Base-by-base conservation (phyloP, 2,888 invertebrate genomes). In the Nomada ruficornis region DNA sequence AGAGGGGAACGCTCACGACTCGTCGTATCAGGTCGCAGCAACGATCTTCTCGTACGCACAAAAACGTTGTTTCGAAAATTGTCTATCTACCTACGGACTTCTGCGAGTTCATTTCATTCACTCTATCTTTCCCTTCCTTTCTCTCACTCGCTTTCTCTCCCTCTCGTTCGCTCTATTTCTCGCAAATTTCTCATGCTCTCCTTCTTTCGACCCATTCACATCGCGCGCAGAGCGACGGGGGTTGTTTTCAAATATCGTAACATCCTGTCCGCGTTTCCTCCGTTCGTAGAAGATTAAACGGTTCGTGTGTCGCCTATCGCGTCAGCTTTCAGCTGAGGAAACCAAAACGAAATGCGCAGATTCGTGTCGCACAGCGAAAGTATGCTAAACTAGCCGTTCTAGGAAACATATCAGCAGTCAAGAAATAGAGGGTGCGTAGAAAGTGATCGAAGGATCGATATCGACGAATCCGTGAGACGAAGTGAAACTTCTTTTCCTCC, bases 71-170 rank as follows among this genome's bases (percentile, higher is more conserved):
- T 76, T 82, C 67, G 77, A 90, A 91, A 91, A 91, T 92, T 92
- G 89, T 85, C 92, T 93, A 92, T 91, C 93, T 92, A 93, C 85
- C 91, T 92, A 92, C 84, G 84, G 83, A 79, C 82, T 80, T 65
- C 54, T 71, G 82, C 73, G 80, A 75, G 77, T 71, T 77, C 75
- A 68, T 65, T 68, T 72, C 62, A 63, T 36, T 59, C 65, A 44
- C 11, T 36, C 59, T 44, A 13, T 20, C 55, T 29, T 18, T 62
- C 60, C 59, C 29, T 73, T 50, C 59, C 36, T 70, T 63, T 64
- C 62, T 70, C 36, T 64, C 77, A 36, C 52, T n/a, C 73, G 11
- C 47, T 47, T 36, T 57, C 29, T 54, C 10, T 65, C 36, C 69
- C 11, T 70, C 36, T 3, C 20, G 54, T 47, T 60, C 57, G 9